These are phyloP conservation scores for Geotrypetes seraphini DNA, from an alignment of 2,797 vertebrate species.

Conservation along the genomic window DNA sequence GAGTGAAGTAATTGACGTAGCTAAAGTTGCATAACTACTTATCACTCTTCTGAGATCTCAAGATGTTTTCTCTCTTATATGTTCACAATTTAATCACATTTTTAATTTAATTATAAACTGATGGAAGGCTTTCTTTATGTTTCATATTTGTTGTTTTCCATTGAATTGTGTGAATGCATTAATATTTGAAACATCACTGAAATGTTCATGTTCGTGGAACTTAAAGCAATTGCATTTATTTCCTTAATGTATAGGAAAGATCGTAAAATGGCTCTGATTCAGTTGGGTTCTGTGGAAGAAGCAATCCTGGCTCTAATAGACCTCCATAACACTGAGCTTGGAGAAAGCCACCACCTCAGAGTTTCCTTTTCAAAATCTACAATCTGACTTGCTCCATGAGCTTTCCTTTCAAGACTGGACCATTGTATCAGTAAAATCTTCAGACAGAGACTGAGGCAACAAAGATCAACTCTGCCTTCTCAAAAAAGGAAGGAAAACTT, in stretches of 20 bases:
- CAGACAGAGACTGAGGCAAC: slow-evolving; percentile 44
- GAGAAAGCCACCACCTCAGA: slow-evolving; percentile 76
- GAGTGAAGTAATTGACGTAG: too few species aligned
- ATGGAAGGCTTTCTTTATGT: too few species aligned
- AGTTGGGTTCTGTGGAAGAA: slow-evolving; percentile 80
- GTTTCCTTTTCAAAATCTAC: slow-evolving; percentile 83
- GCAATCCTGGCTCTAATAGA: slow-evolving; percentile 78
- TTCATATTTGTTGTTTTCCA: too few species aligned
- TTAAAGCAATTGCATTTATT: too few species aligned
- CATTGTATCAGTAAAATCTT: slow-evolving; percentile 37
- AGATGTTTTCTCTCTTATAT: too few species aligned
- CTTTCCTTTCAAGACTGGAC: slow-evolving; percentile 28
- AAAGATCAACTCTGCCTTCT: slow-evolving; percentile 42
- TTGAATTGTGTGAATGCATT: too few species aligned
- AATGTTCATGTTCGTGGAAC: too few species aligned
- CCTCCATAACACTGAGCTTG: slow-evolving; percentile 80
- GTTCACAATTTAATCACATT: too few species aligned
- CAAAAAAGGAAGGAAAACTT: slow-evolving; percentile 17
- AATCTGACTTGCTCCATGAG: slow-evolving; percentile 50
- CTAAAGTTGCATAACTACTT: too few species aligned
- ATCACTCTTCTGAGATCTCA: too few species aligned
- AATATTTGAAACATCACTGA: rapidly evolving
- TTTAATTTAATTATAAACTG: too few species aligned
- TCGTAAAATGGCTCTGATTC: slow-evolving; percentile 83
- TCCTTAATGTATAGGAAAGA: slow-evolving; percentile 70